Evolutionary conservation across 1,140 invertebrate species (phyloP).

Genomic region (Ceratina japonica): DNA sequence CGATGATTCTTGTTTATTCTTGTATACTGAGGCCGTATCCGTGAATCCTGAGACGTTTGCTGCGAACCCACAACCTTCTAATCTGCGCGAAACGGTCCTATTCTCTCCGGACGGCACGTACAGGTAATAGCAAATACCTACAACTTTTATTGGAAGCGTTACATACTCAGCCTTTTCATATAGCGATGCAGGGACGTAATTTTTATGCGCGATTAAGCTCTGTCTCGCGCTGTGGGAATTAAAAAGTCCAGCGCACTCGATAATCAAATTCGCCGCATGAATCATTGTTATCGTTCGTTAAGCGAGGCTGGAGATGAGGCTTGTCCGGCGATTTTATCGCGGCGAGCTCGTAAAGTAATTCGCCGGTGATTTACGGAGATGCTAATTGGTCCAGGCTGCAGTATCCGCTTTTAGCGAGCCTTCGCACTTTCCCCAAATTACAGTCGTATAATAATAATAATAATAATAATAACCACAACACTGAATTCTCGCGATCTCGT

Average conservation of each 20-base stretch:
- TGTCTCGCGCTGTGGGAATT: too few species aligned
- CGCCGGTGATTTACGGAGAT: conserved; percentile 62
- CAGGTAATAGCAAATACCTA: too few species aligned
- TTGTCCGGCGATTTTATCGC: conserved; percentile 19
- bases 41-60: too few species aligned
- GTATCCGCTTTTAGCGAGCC: conserved; percentile 64
- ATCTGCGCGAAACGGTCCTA: too few species aligned
- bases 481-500: background rate
- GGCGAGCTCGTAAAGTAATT: conserved; percentile 71
- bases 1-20: too few species aligned
- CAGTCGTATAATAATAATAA: conserved; percentile 5
- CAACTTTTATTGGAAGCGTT: too few species aligned
- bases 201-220: too few species aligned
- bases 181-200: too few species aligned
- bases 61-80: too few species aligned
- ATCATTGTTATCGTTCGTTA: conserved; percentile 28
- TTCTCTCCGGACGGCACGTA: too few species aligned
- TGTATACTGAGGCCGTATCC: too few species aligned
- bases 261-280: background rate
- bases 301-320: background rate
- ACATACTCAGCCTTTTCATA: too few species aligned
- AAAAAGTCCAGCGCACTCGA: background rate
- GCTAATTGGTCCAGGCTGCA: conserved; percentile 66
- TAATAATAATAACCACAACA: background rate
- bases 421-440: conserved; percentile 71